phyloP scores from a whole-genome alignment of 2,888 invertebrate genomes.

The Euproctis similis region DNA sequence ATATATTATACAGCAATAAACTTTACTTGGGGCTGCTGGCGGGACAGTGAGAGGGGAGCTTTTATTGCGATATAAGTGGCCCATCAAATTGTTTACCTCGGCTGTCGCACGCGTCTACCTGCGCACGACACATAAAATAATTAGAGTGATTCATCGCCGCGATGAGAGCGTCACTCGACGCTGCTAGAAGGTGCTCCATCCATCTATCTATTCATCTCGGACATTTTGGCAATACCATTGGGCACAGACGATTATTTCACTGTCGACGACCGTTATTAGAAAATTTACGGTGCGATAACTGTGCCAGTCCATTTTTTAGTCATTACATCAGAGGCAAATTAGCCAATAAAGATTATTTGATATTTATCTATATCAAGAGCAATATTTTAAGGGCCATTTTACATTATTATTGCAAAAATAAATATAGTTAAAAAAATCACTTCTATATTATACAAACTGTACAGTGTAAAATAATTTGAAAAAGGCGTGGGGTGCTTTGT shows the following conservation, averaged over 20 bases:
- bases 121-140: slow-evolving; percentile 58
- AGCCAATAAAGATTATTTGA: too few relatives aligned
- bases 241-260: slow-evolving; percentile 69
- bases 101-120: slow-evolving; percentile 22
- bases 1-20: background rate
- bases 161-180: slow-evolving; percentile 54
- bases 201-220: slow-evolving; percentile 41
- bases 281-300: slow-evolving; percentile 52
- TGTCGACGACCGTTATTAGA: slow-evolving; percentile 63
- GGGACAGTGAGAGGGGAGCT: slow-evolving; percentile 4
- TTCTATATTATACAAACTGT: too few relatives aligned
- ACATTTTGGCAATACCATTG: slow-evolving; percentile 65
- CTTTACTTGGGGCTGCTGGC: background rate
- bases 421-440: too few relatives aligned
- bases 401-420: too few relatives aligned
- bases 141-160: slow-evolving; percentile 62
- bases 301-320: too few relatives aligned
- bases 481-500: too few relatives aligned
- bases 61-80: slow-evolving; percentile 17
- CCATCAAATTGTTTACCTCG: slow-evolving; percentile 42
- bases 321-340: too few relatives aligned
- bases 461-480: too few relatives aligned
- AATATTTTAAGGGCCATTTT: too few relatives aligned
- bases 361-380: too few relatives aligned
- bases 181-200: too few relatives aligned